These are phyloP conservation scores for Pseudachorutes palmiensis DNA, from an alignment of 1,140 invertebrate genomes.

Conservation along the genomic window DNA sequence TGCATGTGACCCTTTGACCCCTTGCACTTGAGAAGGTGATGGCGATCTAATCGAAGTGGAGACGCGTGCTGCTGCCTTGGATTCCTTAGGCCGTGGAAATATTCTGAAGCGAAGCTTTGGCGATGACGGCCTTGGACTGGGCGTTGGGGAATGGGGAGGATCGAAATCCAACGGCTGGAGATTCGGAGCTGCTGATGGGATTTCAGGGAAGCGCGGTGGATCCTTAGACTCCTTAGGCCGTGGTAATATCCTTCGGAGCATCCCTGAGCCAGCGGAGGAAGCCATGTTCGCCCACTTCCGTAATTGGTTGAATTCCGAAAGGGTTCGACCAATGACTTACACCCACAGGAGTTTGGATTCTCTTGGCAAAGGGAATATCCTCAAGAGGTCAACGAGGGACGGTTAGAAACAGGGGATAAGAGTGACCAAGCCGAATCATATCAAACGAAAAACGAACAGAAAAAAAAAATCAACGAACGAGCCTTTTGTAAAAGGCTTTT, in stretches of 20 bases:
- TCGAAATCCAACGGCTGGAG: constrained; percentile 25
- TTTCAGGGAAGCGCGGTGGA: constrained; percentile 17
- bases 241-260: constrained; percentile 32
- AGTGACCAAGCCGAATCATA: neutral
- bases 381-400: constrained; percentile 26
- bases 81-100: constrained; percentile 33
- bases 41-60: neutral
- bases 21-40: neutral
- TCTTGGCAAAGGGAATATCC: constrained; percentile 40
- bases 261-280: constrained; percentile 45
- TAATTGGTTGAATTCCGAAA: neutral
- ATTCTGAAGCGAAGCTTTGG: constrained; percentile 28
- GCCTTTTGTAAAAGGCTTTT: too few relatives aligned
- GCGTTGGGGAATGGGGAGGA: constrained; percentile 21
- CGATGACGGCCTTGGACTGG: neutral
- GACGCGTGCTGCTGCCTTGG: constrained; percentile 6
- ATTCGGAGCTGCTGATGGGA: constrained; percentile 5
- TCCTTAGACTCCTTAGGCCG: constrained; percentile 30
- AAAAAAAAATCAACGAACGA: too few relatives aligned
- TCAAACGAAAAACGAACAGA: neutral
- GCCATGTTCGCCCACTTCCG: constrained; percentile 38
- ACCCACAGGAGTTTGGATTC: constrained; percentile 28
- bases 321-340: constrained; percentile 15
- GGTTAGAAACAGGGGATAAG: neutral
- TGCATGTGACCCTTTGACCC: neutral